Base-by-base conservation (phyloP, 2,797 vertebrate species). In the Phalloptychus januarius region DNA sequence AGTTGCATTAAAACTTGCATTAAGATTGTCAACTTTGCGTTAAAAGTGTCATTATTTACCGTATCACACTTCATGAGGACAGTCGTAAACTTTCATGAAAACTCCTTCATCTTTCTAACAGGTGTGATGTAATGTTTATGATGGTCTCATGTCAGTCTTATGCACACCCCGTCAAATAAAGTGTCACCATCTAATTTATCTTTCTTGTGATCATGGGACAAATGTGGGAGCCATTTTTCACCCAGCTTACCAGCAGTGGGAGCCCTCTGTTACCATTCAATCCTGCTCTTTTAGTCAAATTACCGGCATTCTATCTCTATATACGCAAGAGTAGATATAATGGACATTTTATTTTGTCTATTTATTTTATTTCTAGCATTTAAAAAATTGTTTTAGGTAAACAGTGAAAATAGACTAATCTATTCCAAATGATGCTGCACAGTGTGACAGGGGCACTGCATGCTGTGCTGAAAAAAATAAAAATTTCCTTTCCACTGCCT, bases 401-500 rank as follows among this genome's bases (percentile, higher is more conserved):
- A 70, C 40, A 3, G 40, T 44, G 25, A 70, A 28, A 44, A 44
- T 70, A 45, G 42, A 45, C 1, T 16, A 44, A 45, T 16, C 8
- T 70, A 45, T 45, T 18, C 15, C 5, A 44, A n/a, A 45, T 16
- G 5, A 31, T 3, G 7, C 25, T 8, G 2, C 38, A 69, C 38
- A 70, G 12, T 52, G 45, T 10, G 20, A 46, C 45, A 67, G 31
- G 2, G 63, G 52, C 25, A 61, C 69, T 75, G 44, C 1, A 74
- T 46, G 48, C 42, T 70, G 74, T 28, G 12, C 36, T 67, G 36
- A 36, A 65, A 38, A 63, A 7, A 56, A 25, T 7, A 76, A 25
- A 65, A 75, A 28, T 18, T 11, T 48, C 10, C 65, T 76, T 74
- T 73, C 61, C 31, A 31, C 67, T 81, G 33, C 52, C 72, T 65